phyloP scores from a whole-genome alignment of 2,797 vertebrate species.

The Parambassis ranga region DNA sequence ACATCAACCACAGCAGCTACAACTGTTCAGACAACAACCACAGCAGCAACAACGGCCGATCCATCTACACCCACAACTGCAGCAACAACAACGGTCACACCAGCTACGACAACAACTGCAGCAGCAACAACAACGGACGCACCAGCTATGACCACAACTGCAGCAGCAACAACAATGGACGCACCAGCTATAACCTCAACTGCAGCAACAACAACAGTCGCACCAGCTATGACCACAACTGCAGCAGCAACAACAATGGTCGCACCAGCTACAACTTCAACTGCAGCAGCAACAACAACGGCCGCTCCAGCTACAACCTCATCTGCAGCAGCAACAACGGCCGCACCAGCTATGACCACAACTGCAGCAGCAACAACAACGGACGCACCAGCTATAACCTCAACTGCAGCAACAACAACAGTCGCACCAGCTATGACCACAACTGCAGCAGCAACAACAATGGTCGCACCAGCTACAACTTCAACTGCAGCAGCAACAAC shows the following conservation, averaged over 20 bases:
- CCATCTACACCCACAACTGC: not conserved
- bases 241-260: not conserved
- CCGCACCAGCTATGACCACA: not conserved
- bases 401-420: rapidly evolving
- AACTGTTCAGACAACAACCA: not conserved
- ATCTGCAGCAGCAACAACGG: rapidly evolving
- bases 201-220: not conserved
- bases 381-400: rapidly evolving
- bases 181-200: not conserved
- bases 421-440: no score
- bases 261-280: not conserved
- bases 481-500: no score
- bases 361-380: not conserved
- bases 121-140: not conserved
- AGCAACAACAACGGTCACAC: not conserved
- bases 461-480: no score
- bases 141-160: rapidly evolving
- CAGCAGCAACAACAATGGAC: rapidly evolving
- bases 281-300: not conserved
- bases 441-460: not conserved
- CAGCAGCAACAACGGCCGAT: not conserved
- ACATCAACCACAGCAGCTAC: not conserved
- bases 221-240: not conserved
- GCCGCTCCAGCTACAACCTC: not conserved
- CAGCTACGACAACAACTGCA: not conserved